Conservation (phyloP, 2,888 invertebrate genomes). For the Euclidia mi region DNA sequence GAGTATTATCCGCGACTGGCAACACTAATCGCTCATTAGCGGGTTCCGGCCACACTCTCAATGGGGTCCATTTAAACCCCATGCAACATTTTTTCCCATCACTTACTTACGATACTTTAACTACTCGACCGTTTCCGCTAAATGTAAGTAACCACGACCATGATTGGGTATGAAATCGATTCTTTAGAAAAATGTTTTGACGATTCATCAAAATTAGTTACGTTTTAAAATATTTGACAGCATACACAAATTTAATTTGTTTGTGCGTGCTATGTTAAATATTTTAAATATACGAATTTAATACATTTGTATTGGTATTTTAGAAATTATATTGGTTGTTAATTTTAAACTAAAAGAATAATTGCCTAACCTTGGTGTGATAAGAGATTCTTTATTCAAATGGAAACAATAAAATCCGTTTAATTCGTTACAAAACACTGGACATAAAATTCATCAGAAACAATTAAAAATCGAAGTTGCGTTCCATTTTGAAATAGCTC, state of each 20-base stretch:
- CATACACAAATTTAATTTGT: neutral
- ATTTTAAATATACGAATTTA: neutral
- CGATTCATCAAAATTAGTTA: no score
- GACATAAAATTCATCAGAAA: conserved; percentile 75
- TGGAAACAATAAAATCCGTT: conserved; percentile 62
- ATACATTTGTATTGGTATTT: no score
- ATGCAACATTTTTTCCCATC: conserved; percentile 53
- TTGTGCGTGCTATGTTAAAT: neutral
- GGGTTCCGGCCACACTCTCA: conserved; percentile 77
- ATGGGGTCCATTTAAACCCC: conserved; percentile 52
- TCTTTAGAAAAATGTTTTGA: conserved; percentile 3
- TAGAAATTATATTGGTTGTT: no score
- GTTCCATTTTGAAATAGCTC: conserved; percentile 83
- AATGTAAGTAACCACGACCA: conserved; percentile 15
- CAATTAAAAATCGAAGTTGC: conserved; percentile 86
- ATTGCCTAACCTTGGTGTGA: conserved; percentile 1
- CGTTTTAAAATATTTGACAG: no score
- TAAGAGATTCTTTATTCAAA: conserved; percentile 58
- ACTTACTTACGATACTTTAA: conserved; percentile 38
- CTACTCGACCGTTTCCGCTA: conserved; percentile 27
- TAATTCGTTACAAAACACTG: conserved; percentile 73
- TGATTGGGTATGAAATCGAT: conserved; percentile 8
- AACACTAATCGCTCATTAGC: conserved; percentile 89
- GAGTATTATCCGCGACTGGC: conserved; percentile 86
- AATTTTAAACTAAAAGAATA: neutral